phyloP scores from a whole-genome alignment of 2,888 invertebrate species.

The Choreutis nemorana region DNA sequence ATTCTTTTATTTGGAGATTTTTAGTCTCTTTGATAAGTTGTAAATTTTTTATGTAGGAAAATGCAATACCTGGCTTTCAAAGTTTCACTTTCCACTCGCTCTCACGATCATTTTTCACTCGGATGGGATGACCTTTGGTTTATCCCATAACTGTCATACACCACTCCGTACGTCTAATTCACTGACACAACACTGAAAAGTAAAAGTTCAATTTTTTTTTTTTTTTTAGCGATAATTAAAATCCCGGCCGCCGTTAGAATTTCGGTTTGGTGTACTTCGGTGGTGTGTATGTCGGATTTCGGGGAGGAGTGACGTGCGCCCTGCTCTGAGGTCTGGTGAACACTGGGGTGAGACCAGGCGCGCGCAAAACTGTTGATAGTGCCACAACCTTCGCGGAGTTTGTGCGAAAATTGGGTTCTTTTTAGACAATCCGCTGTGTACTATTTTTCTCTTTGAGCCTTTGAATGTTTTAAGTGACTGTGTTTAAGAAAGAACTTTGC shows the following conservation, averaged over 20 bases:
- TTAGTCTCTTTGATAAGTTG: too few relatives aligned
- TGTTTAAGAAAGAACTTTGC: too few relatives aligned
- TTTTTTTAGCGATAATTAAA: neutral
- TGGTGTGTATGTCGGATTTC: neutral
- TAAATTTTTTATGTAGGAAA: neutral
- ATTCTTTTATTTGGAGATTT: too few relatives aligned
- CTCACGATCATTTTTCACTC: neutral
- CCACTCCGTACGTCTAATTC: neutral
- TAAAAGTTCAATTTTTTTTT: neutral
- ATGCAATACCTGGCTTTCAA: neutral
- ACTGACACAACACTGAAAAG: neutral
- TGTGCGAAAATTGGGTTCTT: neutral
- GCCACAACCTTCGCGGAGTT: neutral
- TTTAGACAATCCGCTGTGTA: neutral
- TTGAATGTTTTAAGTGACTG: too few relatives aligned
- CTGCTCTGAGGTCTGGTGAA: neutral
- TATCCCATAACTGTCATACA: neutral
- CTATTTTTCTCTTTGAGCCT: too few relatives aligned
- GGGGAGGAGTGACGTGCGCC: neutral
- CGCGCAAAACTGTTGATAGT: neutral
- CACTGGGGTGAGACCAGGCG: neutral
- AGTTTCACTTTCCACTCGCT: neutral
- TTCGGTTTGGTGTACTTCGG: neutral
- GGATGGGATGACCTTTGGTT: neutral
- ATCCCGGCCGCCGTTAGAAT: too few relatives aligned